phyloP scores from a whole-genome alignment of 2,888 invertebrate species.

The Scelioninae gen. 1 region DNA sequence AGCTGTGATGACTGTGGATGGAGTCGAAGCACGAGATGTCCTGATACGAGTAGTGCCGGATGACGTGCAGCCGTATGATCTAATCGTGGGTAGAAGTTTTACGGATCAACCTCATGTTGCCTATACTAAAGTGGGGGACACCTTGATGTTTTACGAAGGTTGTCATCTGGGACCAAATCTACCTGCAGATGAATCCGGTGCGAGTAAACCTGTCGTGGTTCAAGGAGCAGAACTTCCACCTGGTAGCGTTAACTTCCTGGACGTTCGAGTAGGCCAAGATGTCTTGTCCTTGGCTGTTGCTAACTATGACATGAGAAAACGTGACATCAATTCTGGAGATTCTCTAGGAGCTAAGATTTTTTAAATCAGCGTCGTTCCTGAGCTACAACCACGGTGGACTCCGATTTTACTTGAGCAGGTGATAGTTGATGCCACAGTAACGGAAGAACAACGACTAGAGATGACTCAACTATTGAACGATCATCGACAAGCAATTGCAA shows the following conservation, averaged over 20 bases:
- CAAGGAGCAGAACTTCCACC: no score
- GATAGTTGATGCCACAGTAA: neutral
- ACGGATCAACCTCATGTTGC: constrained; percentile 11
- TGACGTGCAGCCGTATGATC: constrained; percentile 17
- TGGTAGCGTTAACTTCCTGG: no score
- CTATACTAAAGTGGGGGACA: neutral
- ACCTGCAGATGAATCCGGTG: no score
- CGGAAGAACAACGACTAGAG: neutral
- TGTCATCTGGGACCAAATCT: neutral
- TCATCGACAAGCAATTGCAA: neutral
- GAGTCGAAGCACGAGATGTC: neutral
- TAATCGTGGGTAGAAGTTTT: constrained; percentile 15
- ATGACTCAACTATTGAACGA: neutral
- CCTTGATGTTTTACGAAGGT: neutral
- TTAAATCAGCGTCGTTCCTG: neutral
- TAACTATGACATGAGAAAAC: no score
- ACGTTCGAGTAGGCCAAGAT: no score
- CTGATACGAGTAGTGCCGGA: constrained; percentile 19
- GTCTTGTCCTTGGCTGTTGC: no score
- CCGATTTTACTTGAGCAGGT: neutral
- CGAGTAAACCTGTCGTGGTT: no score
- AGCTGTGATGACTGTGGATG: neutral
- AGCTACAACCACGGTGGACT: neutral
- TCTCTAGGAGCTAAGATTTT: neutral
- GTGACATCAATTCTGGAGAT: no score